Evolutionary conservation across 2,113 vertebrate species (phyloP).

Genomic region (Thoracochromis brauschi): DNA sequence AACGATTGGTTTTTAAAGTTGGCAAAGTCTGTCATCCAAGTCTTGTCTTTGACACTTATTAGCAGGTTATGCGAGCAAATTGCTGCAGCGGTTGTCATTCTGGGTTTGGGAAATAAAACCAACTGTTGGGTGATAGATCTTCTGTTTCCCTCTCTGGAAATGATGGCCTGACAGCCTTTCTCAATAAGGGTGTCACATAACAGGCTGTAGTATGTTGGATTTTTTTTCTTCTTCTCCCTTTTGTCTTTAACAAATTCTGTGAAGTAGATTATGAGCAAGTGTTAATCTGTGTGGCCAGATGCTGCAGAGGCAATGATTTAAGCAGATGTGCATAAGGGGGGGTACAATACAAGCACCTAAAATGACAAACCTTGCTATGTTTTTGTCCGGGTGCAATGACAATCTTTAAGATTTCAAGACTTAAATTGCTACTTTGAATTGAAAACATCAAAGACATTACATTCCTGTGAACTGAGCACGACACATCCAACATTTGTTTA

Average conservation of each 20-base stretch:
- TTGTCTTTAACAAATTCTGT: conserved; percentile 46
- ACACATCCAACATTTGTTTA: neutral
- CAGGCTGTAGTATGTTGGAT: neutral
- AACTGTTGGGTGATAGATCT: conserved; percentile 61
- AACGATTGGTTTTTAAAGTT: neutral
- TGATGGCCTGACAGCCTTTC: conserved; percentile 23
- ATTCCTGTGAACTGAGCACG: neutral
- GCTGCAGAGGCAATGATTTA: conserved; percentile 53
- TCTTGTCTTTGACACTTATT: neutral
- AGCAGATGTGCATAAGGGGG: conserved; percentile 54
- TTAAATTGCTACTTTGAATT: neutral
- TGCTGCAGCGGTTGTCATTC: conserved; percentile 7
- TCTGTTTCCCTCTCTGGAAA: conserved; percentile 34
- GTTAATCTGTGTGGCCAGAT: conserved; percentile 62
- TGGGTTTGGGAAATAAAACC: conserved; percentile 24
- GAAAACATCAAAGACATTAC: neutral
- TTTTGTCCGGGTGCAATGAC: neutral
- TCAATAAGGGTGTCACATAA: conserved; percentile 44
- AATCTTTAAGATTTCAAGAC: neutral
- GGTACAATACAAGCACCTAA: neutral
- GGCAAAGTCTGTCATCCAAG: neutral
- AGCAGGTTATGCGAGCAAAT: conserved; percentile 31
- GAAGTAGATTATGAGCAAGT: conserved; percentile 34
- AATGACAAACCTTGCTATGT: neutral
- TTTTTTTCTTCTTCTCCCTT: neutral